Percentiles rank a stretch among this genome's conserved stretches.
Evolutionary conservation across 2,888 invertebrate genomes (phyloP).

Genomic region (Aethes cnicana): DNA sequence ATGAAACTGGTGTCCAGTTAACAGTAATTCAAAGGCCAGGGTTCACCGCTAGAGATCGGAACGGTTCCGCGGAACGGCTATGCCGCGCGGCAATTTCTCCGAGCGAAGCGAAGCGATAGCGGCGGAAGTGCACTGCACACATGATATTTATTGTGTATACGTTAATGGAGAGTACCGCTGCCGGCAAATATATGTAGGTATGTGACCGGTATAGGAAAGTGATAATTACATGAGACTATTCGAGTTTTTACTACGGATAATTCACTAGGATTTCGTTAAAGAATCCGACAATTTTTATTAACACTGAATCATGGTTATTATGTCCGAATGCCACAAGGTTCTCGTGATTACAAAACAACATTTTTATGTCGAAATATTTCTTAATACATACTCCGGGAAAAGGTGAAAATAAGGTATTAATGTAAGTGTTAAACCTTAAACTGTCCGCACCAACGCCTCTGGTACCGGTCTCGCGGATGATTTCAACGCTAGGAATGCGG

Average conservation of each 20-base stretch:
- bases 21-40: slow-evolving; percentile 29
- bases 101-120: slow-evolving; percentile 36
- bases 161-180: neutral
- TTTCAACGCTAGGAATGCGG: slow-evolving; percentile 15
- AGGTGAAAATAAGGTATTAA: no score
- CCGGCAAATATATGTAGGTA: no score
- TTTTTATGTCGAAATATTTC: no score
- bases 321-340: no score
- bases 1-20: neutral
- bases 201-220: no score
- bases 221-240: no score
- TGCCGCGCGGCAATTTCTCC: slow-evolving; percentile 46
- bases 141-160: neutral
- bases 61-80: slow-evolving; percentile 51
- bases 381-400: no score
- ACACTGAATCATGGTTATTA: no score
- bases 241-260: no score
- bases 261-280: no score
- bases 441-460: neutral
- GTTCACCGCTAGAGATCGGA: slow-evolving; percentile 54
- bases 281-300: no score
- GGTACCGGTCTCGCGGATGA: slow-evolving; percentile 15
- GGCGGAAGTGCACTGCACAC: slow-evolving; percentile 15
- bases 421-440: slow-evolving; percentile 3
- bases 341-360: no score